Conservation (phyloP, 2,113 vertebrate species). For the Syrmaticus mikado region DNA sequence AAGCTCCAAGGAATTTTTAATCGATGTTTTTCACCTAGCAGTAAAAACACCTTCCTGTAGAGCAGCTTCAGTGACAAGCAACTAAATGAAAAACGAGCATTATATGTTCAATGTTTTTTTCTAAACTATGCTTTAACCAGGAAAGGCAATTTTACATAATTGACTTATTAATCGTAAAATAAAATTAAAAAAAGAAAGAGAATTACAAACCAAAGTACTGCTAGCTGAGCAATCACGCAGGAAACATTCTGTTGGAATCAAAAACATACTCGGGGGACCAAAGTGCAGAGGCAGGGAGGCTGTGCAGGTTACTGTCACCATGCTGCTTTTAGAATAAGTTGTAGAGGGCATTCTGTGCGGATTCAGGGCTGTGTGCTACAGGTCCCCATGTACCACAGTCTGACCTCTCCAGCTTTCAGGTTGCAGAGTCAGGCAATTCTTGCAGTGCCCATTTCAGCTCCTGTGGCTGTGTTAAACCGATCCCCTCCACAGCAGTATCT, state of each 20-base stretch:
- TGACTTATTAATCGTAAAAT: constrained; percentile 60
- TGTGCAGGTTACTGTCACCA: background rate
- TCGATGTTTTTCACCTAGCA: background rate
- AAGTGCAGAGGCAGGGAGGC: background rate
- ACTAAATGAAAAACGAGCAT: constrained; percentile 44
- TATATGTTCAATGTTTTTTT: constrained; percentile 34
- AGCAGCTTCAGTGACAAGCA: constrained; percentile 8
- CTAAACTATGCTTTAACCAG: constrained; percentile 64
- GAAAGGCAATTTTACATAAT: constrained; percentile 62
- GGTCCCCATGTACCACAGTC: background rate
- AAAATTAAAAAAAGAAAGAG: background rate
- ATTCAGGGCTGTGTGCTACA: background rate
- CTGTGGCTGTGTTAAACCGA: background rate
- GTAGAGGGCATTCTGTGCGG: background rate
- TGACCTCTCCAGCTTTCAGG: background rate
- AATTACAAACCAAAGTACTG: background rate
- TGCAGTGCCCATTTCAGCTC: background rate
- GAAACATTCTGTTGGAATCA: background rate
- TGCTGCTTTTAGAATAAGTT: background rate
- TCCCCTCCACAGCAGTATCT: background rate
- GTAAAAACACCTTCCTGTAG: background rate
- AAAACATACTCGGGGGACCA: background rate
- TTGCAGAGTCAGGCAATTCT: background rate
- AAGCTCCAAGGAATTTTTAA: background rate
- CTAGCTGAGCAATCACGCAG: background rate